These are phyloP conservation scores for Sphaerophoria taeniata DNA, from an alignment of 2,888 invertebrate species.

Conservation along the genomic window DNA sequence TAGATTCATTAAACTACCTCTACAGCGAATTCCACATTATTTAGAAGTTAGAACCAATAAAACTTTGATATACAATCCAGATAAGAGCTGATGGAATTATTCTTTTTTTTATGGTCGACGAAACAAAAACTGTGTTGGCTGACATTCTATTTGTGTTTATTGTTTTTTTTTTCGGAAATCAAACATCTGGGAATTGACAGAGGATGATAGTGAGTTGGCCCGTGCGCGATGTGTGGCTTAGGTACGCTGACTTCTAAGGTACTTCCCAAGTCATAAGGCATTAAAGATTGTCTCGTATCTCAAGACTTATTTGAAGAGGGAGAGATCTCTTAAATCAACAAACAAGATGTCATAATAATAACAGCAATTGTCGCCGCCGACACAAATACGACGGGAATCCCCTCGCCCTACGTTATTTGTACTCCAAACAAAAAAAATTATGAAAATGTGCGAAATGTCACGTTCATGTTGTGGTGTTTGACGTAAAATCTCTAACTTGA, in stretches of 20 bases:
- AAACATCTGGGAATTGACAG: conserved; percentile 21
- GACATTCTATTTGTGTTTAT: conserved; percentile 30
- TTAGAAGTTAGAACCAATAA: conserved; percentile 70
- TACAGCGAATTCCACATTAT: conserved; percentile 69
- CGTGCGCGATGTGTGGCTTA: background rate
- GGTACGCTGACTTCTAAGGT: conserved; percentile 26
- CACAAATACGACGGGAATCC: background rate
- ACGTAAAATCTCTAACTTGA: background rate
- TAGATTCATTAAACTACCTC: conserved; percentile 72
- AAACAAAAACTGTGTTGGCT: background rate
- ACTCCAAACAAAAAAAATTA: background rate
- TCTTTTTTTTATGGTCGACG: conserved; percentile 37
- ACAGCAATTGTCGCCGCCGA: conserved; percentile 5
- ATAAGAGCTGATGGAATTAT: conserved; percentile 57
- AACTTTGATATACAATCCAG: conserved; percentile 69
- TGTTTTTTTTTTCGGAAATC: conserved; percentile 51
- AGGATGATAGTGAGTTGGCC: conserved; percentile 16
- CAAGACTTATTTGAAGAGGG: background rate
- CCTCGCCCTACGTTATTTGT: background rate
- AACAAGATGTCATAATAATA: conserved; percentile 46
- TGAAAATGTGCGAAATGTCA: conserved; percentile 34
- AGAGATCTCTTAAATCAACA: conserved; percentile 42
- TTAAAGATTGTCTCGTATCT: conserved; percentile 51
- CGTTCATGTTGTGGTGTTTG: conserved; percentile 27
- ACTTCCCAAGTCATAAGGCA: conserved; percentile 40